Evolutionary conservation across 2,888 invertebrate genomes (phyloP).

Genomic region (Formica aserva): DNA sequence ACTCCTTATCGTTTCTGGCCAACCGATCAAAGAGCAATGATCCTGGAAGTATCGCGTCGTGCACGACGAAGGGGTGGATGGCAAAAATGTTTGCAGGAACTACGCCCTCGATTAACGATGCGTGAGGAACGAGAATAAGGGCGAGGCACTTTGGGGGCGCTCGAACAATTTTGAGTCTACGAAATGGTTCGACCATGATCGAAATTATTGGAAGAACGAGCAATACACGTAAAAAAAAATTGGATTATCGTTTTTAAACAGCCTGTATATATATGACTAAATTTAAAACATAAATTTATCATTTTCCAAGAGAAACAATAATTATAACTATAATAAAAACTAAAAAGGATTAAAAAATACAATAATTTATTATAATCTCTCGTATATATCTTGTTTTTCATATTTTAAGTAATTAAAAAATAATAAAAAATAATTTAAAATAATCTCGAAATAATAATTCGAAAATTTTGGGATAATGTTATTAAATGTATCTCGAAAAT

Average conservation of each 20-base stretch:
- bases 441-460: background rate
- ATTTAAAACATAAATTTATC: background rate
- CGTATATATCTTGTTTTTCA: background rate
- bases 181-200: background rate
- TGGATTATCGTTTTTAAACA: background rate
- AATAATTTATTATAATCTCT: background rate
- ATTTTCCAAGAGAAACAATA: background rate
- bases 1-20: constrained; percentile 74
- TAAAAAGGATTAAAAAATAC: background rate
- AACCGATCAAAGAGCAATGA: constrained; percentile 72
- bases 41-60: constrained; percentile 55
- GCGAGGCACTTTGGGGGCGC: constrained; percentile 23
- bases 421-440: background rate
- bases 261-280: background rate
- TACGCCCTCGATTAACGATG: constrained; percentile 38
- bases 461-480: background rate
- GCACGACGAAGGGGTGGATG: constrained; percentile 18
- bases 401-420: background rate
- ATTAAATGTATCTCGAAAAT: background rate
- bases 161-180: background rate
- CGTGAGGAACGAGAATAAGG: constrained; percentile 20
- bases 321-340: background rate
- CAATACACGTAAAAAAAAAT: background rate
- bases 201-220: background rate
- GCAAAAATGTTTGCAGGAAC: constrained; percentile 45